Percentiles rank a stretch among this genome's conserved stretches.
These are phyloP conservation scores for Scarus forsteni DNA, from an alignment of 2,797 vertebrate species.

Conservation along the genomic window DNA sequence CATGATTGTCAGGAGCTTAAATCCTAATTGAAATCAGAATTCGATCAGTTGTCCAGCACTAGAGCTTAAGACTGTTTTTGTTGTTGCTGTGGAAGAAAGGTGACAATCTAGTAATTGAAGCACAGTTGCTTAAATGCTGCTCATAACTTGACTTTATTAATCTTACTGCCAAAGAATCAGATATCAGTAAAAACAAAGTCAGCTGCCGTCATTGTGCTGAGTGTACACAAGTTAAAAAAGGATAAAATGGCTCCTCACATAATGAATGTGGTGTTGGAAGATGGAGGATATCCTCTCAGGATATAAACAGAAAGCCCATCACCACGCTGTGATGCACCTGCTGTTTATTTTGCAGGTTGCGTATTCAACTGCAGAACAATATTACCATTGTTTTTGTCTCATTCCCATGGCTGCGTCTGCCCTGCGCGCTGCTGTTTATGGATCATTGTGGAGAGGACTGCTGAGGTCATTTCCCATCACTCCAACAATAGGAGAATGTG, in stretches of 20 bases:
- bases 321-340: slow-evolving; percentile 25
- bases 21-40: too few relatives aligned
- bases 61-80: too few relatives aligned
- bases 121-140: too few relatives aligned
- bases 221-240: slow-evolving; percentile 11
- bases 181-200: too few relatives aligned
- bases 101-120: too few relatives aligned
- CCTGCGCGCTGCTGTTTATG: slow-evolving; percentile 58
- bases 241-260: slow-evolving; percentile 29
- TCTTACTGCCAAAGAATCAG: too few relatives aligned
- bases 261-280: slow-evolving; percentile 31
- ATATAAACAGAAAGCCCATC: slow-evolving; percentile 33
- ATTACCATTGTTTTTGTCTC: slow-evolving; percentile 61
- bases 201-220: not conserved
- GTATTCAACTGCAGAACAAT: slow-evolving; percentile 67
- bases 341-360: slow-evolving; percentile 23
- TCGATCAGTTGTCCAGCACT: too few relatives aligned
- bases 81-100: too few relatives aligned
- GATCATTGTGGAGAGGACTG: slow-evolving; percentile 47
- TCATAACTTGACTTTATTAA: too few relatives aligned
- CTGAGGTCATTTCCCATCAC: slow-evolving; percentile 77
- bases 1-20: too few relatives aligned
- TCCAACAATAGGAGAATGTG: slow-evolving; percentile 72
- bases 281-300: slow-evolving; percentile 55
- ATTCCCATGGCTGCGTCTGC: slow-evolving; percentile 63